These are phyloP conservation scores for Peromyscus californicus DNA, from an alignment of 2,113 vertebrate species.

Conservation along the genomic window DNA sequence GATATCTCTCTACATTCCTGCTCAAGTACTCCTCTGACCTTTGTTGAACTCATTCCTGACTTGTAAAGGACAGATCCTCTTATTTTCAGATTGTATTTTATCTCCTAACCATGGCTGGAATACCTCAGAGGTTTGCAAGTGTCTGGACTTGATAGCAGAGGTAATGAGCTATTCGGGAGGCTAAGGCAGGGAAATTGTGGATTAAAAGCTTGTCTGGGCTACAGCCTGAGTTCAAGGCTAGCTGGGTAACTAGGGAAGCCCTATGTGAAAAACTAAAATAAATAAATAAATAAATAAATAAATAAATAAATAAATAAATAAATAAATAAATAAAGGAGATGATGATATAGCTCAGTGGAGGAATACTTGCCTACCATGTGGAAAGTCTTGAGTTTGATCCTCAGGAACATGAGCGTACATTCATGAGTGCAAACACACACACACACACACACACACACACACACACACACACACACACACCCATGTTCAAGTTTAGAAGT, in stretches of 20 bases:
- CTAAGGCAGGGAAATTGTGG: background rate
- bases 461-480: background rate
- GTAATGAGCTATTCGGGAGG: background rate
- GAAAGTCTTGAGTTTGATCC: background rate
- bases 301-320: too few species aligned
- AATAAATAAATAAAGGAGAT: background rate
- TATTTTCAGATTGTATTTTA: background rate
- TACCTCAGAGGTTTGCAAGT: constrained; percentile 14
- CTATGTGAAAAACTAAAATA: background rate
- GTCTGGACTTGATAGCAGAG: background rate
- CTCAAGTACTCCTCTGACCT: background rate
- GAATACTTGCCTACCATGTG: background rate
- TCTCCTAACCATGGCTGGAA: background rate
- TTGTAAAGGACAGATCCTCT: background rate
- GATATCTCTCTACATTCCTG: background rate
- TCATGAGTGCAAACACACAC: background rate
- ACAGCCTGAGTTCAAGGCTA: background rate
- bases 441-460: too few species aligned
- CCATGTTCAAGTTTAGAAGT: background rate
- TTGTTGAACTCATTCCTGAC: background rate
- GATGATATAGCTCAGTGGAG: background rate
- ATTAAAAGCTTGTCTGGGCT: background rate
- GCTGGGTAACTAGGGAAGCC: background rate
- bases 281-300: too few species aligned
- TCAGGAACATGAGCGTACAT: background rate